Evolutionary conservation across 2,888 invertebrate genomes (phyloP).

Genomic region (Marronus borbonicus): DNA sequence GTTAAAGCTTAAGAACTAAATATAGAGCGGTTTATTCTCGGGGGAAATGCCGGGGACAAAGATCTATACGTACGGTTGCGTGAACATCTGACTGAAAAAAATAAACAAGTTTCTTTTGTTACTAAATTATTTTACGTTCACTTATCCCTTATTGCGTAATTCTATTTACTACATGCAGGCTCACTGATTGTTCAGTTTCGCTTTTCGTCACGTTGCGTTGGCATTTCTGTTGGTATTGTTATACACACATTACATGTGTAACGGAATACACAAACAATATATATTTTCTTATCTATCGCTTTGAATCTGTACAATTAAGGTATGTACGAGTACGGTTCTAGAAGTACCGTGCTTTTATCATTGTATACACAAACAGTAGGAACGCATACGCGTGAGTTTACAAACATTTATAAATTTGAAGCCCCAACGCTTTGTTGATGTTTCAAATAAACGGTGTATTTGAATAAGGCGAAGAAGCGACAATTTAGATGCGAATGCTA

Average conservation of each 20-base stretch:
- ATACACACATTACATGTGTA: background rate
- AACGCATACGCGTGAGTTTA: background rate
- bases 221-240: constrained; percentile 12
- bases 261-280: background rate
- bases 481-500: background rate
- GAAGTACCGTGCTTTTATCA: background rate
- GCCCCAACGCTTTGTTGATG: background rate
- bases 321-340: background rate
- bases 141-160: constrained; percentile 25
- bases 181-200: constrained; percentile 1
- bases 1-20: constrained; percentile 21
- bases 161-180: constrained; percentile 2
- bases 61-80: background rate
- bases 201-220: constrained; percentile 18
- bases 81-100: constrained; percentile 32
- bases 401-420: constrained; percentile 4
- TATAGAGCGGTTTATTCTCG: constrained; percentile 23
- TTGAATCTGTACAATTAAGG: constrained; percentile 1
- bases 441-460: constrained; percentile 11
- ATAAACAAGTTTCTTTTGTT: constrained; percentile 41
- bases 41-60: constrained; percentile 16
- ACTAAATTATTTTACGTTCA: constrained; percentile 44
- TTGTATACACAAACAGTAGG: background rate
- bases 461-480: background rate
- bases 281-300: constrained; percentile 17